These are phyloP conservation scores for Ethmia dodecea DNA, from an alignment of 2,888 invertebrate species.

Conservation along the genomic window DNA sequence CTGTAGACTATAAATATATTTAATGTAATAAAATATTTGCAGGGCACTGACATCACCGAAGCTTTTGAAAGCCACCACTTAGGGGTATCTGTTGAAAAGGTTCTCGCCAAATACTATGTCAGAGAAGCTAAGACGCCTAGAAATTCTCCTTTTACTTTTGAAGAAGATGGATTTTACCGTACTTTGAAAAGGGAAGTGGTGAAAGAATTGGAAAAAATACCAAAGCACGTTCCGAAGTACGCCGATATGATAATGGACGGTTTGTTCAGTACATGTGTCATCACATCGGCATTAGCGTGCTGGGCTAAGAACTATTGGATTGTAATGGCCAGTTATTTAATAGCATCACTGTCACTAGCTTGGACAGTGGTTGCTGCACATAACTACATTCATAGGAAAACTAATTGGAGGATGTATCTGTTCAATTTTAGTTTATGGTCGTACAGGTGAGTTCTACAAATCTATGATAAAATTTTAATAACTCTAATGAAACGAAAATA, in stretches of 20 bases:
- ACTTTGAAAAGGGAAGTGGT: constrained; percentile 79
- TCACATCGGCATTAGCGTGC: constrained; percentile 42
- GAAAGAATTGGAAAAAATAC: constrained; percentile 76
- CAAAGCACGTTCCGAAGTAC: constrained; percentile 28
- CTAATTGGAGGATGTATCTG: constrained; percentile 88
- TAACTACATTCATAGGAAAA: constrained; percentile 87
- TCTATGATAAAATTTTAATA: neutral
- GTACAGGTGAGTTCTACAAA: constrained; percentile 64
- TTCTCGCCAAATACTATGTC: constrained; percentile 82
- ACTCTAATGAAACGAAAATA: no score
- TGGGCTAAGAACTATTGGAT: constrained; percentile 41
- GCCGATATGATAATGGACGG: constrained; percentile 51
- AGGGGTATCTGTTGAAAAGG: constrained; percentile 67
- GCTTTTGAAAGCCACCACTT: constrained; percentile 78
- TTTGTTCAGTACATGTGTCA: constrained; percentile 46
- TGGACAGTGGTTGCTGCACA: constrained; percentile 81
- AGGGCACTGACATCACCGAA: constrained; percentile 82
- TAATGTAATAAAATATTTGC: constrained; percentile 23
- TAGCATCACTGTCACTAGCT: constrained; percentile 69
- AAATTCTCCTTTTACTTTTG: constrained; percentile 85
- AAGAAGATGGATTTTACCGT: constrained; percentile 85
- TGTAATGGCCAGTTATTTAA: constrained; percentile 33
- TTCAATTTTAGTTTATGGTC: constrained; percentile 84
- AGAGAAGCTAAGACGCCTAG: constrained; percentile 80
- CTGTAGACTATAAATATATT: no score